Evolutionary conservation across 2,888 invertebrate species (phyloP), one percentile per base, ranked within the genome.

Genomic region (Acleris cristana): DNA sequence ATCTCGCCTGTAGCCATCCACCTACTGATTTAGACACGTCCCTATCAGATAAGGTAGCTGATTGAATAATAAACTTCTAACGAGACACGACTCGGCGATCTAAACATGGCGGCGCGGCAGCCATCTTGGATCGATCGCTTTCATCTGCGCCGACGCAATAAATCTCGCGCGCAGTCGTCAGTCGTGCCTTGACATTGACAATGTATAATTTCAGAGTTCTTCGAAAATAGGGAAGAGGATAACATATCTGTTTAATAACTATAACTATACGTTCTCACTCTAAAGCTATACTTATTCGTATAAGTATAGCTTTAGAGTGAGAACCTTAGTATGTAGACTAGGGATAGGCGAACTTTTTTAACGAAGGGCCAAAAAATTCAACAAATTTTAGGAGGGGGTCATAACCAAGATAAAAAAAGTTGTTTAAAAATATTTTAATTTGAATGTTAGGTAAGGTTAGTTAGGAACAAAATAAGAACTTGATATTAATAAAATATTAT

Each of bases 11-110:
- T n/a, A 45, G 45, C 57, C 23, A 57, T 57, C 26, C 58, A 14
- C n/a, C 64, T n/a, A 65, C 60, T 55, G 53, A 58, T 49, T 56
- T 54, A 54, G 44, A 54, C 62, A 48, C 45, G 61, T 54, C n/a
- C 8, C 40, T 57, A 69, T 66, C 66, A 62, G 71, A 71, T 71
- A 71, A 69, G 71, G 70, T 51, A 60, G 49, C 53, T 67, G 70
- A 71, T 71, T 71, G 70, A 70, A 71, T 69, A 69, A 69, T 69
- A 69, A 64, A 69, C 62, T 69, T 69, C 63, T 69, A 69, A 69
- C 69, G 63, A 69, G 69, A 69, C 69, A 69, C 65, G 69, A 66
- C 65, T 21, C 48, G 23, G 55, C 48, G 59, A 69, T 51, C 69
- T 69, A 66, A 65, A 66, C 69, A 66, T 69, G 69, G 69, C 63